phyloP scores from a whole-genome alignment of 1,140 invertebrate species.

The Pogonognathellus flavescens region DNA sequence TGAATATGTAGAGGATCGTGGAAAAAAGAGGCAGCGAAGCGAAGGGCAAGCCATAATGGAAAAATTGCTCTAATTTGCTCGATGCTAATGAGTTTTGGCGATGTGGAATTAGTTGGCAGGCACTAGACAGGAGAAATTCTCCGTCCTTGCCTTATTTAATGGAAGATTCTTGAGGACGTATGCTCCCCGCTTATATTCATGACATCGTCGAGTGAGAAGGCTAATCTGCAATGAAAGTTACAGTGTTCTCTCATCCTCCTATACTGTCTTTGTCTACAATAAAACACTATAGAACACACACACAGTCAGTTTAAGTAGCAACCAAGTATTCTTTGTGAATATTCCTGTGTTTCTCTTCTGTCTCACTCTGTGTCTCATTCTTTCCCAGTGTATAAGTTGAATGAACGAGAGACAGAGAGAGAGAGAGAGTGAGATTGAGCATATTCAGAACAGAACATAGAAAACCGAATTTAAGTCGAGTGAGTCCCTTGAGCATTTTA shows the following conservation, averaged over 20 bases:
- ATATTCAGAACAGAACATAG: constrained; percentile 44
- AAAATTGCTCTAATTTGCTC: constrained; percentile 59
- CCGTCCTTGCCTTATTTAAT: constrained; percentile 44
- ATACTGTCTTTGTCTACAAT: not conserved
- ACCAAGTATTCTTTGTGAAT: not conserved
- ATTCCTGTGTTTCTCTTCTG: not conserved
- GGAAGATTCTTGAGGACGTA: constrained; percentile 42
- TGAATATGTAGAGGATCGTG: not conserved
- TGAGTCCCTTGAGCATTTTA: constrained; percentile 55
- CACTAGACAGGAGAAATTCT: constrained; percentile 37
- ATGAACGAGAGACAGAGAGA: not conserved
- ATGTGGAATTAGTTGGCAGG: constrained; percentile 50
- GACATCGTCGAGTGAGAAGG: constrained; percentile 12
- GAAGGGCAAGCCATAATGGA: constrained; percentile 56
- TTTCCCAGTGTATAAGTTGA: not conserved
- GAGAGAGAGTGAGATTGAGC: constrained; percentile 23
- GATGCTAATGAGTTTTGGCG: constrained; percentile 58
- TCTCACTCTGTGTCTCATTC: not conserved
- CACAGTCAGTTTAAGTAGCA: too few relatives aligned
- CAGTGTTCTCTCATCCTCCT: not conserved
- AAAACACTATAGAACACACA: not conserved
- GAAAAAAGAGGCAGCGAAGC: constrained; percentile 29
- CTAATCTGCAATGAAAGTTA: constrained; percentile 48
- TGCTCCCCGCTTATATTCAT: constrained; percentile 40
- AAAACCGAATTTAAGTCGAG: constrained; percentile 49